Evolutionary conservation across 2,113 vertebrate species (phyloP).

Genomic region (Choloepus hoffmanni): DNA sequence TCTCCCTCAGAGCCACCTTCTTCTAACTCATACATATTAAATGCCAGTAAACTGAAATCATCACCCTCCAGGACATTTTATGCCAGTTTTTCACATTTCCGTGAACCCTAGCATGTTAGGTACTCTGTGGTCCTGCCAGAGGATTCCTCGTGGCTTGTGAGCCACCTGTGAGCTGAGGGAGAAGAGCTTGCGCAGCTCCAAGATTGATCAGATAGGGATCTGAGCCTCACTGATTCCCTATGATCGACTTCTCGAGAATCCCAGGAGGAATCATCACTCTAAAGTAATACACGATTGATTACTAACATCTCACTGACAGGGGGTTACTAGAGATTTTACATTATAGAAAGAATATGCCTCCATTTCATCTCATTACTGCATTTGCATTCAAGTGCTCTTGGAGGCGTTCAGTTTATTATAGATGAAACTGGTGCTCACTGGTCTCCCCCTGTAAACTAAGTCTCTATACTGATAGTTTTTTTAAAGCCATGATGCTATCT

Average conservation of each 20-base stretch:
- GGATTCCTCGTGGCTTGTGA: not conserved
- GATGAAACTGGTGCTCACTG: not conserved
- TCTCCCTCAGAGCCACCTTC: no score
- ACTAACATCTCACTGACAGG: not conserved
- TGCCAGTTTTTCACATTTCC: not conserved
- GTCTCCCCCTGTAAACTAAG: not conserved
- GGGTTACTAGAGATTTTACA: not conserved
- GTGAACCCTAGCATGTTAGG: not conserved
- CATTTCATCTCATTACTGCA: not conserved
- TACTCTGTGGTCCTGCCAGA: not conserved
- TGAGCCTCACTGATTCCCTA: not conserved
- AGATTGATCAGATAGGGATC: not conserved
- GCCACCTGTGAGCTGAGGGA: not conserved
- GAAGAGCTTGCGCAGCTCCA: not conserved
- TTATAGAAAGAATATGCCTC: not conserved
- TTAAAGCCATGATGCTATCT: not conserved
- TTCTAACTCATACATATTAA: not conserved
- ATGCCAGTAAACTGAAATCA: not conserved
- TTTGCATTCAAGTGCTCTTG: not conserved
- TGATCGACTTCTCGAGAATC: not conserved
- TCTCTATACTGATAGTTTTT: not conserved
- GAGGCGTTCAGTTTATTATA: not conserved
- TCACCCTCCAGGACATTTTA: not conserved
- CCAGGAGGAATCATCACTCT: not conserved
- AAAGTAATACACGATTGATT: not conserved